Base-by-base conservation (phyloP, 2,113 vertebrate species). In the Lophius piscatorius region DNA sequence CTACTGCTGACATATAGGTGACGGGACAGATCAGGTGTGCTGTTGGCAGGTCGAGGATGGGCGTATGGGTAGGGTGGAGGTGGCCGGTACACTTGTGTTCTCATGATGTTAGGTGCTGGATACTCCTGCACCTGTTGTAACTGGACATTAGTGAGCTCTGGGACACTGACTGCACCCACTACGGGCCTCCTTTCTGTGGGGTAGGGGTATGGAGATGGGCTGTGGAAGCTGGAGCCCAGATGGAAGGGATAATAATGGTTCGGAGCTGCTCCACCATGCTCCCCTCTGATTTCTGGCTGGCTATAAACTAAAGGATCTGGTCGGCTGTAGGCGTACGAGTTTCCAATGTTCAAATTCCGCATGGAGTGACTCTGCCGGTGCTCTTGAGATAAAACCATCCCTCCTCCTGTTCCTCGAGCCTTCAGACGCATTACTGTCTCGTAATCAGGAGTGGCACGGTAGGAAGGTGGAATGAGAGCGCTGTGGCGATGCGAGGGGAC, bases 351-450 rank as follows among this genome's bases (percentile, higher is more conserved):
- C 8, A 99, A 93, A 72, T 98, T 99, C 33, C 95, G 87, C 94
- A 98, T 95, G 1, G 96, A 98, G 84, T 92, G 96, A 68, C 96
- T 98, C 81, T 98, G 96, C 33, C 94, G 85, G 0, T 95, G 94
- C 0, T 93, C 85, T 9, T 92, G 93, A 0, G 93, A 85, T 8
- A 91, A 88, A 45, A 91, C 81, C 88, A 94, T 80, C 6, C 88
- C 86, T 21, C 86, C 74, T n/a, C 84, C 86, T 5, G 1, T 88
- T 83, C 21, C 94, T 26, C 92, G 76, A 80, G 84, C 94, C 78
- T 98, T 95, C 80, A 97, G 97, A 33, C 94, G 93, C 96, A 99
- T 97, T 57, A 98, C 96, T 0, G 95, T 95, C 85, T 99, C 97
- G 0, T 99, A 99, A 81, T 99, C 97, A 0, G 97, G 97, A 0